Evolutionary conservation across 1,140 invertebrate species (phyloP), one percentile per base, ranked within the genome.

Genomic region (Sitodiplosis mosellana): DNA sequence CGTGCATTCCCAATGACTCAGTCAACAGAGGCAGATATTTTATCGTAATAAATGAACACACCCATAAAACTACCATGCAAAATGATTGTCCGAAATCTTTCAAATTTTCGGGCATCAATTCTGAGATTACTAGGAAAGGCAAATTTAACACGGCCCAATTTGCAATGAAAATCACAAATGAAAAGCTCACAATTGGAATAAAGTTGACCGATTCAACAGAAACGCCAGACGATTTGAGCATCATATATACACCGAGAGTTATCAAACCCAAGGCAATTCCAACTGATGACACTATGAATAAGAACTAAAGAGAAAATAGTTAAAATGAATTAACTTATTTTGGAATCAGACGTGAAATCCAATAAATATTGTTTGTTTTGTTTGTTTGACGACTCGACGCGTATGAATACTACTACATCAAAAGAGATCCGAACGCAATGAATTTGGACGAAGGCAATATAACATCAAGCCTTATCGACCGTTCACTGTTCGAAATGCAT

Each of bases 101-200:
- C 55, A 11, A 62, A 49, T 46, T 64, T 64, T 2, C 49, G 0
- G 61, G 62, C 50, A 60, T 21, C 27, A 64, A 55, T 51, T 64
- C 62, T 1, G 58, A 49, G 4, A 64, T 48, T 10, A 62, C 57
- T 37, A 64, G 36, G 27, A 62, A 63, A 1, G 62, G 59, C 34
- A 64, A 17, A 1, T 59, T 51, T 33, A 64, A 18, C 10, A 64
- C 34, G 3, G 61, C 62, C 36, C 43, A 49, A n/a, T 52, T 54
- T 10, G 58, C 59, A 20, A 63, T 45, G 34, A 64, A 56, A 3
- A 64, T 48, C 47, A 56, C 57, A 8, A 61, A 58, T 0, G 61
- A 60, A 44, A 64, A 64, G 2, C 57, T 55, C 0, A 46, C 56
- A 8, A 61, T 21, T 18, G 60, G 60, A 20, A 64, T 49, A 58